Percentiles rank a stretch among this genome's conserved stretches.
phyloP scores from a whole-genome alignment of 2,797 vertebrate species.

The Alauda arvensis region DNA sequence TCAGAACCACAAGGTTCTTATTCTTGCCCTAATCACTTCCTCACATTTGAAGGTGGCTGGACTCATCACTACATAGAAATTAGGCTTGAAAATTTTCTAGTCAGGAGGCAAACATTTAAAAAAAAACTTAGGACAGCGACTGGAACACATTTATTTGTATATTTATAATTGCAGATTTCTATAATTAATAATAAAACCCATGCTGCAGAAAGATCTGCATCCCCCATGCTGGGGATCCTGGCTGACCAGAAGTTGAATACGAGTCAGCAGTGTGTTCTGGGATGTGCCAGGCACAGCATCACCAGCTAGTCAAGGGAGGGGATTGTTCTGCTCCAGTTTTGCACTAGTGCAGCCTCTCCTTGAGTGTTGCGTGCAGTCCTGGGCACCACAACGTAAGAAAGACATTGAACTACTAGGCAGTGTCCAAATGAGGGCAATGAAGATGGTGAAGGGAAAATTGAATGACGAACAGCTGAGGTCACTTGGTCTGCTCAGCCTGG shows the following conservation, averaged over 20 bases:
- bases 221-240: not conserved
- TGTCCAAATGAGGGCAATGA: not conserved
- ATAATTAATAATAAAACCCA: not conserved
- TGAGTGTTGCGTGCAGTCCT: fast-evolving
- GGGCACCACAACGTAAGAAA: not conserved
- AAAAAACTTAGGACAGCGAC: not conserved
- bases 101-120: not conserved
- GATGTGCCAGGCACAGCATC: not conserved
- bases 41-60: not conserved
- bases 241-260: too few species aligned
- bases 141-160: not conserved
- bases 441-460: fast-evolving
- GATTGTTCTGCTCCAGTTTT: not conserved
- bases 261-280: not conserved
- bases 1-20: not conserved
- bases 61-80: not conserved
- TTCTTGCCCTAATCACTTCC: not conserved
- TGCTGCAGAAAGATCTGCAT: not conserved
- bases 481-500: not conserved
- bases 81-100: not conserved
- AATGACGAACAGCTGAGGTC: fast-evolving
- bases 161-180: not conserved
- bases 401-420: not conserved
- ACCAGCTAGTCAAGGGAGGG: not conserved
- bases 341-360: not conserved